phyloP scores from a whole-genome alignment of 2,888 invertebrate species.

The Chrysotoxum bicinctum region DNA sequence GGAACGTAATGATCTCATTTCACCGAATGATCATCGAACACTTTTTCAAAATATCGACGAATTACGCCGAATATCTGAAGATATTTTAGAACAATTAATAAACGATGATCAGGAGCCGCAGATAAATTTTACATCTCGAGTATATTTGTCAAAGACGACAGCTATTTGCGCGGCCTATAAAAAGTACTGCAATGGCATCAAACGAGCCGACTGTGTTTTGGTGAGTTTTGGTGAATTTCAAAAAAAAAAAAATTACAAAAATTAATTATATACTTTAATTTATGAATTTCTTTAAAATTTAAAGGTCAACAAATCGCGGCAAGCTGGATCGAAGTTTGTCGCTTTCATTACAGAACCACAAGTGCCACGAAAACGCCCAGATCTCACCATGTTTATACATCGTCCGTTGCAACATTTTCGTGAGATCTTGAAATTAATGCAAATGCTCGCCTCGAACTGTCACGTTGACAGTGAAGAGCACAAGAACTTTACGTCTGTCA shows the following conservation, averaged over 20 bases:
- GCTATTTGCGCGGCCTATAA: slow-evolving; percentile 90
- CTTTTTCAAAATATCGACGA: slow-evolving; percentile 94
- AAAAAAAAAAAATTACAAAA: background rate
- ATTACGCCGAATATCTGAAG: slow-evolving; percentile 89
- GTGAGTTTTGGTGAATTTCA: slow-evolving; percentile 80
- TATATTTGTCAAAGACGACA: slow-evolving; percentile 88
- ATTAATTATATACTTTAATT: too few species aligned
- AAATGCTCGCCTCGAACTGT: slow-evolving; percentile 82
- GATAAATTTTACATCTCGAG: slow-evolving; percentile 86
- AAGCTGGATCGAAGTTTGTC: slow-evolving; percentile 90
- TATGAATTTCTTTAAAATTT: too few species aligned
- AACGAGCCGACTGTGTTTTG: slow-evolving; percentile 92
- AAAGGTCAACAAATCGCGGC: slow-evolving; percentile 87
- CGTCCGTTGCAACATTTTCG: slow-evolving; percentile 92
- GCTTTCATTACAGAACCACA: slow-evolving; percentile 91
- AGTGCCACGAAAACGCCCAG: slow-evolving; percentile 90
- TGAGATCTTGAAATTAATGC: slow-evolving; percentile 84
- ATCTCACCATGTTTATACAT: slow-evolving; percentile 92
- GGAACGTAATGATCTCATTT: slow-evolving; percentile 89
- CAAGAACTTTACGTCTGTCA: slow-evolving; percentile 81
- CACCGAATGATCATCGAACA: slow-evolving; percentile 88
- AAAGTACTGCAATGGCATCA: slow-evolving; percentile 91
- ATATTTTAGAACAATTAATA: slow-evolving; percentile 88
- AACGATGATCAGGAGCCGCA: slow-evolving; percentile 88
- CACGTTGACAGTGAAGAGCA: slow-evolving; percentile 81